phyloP scores from a whole-genome alignment of 1,140 invertebrate species.

The Ganaspis sp. region DNA sequence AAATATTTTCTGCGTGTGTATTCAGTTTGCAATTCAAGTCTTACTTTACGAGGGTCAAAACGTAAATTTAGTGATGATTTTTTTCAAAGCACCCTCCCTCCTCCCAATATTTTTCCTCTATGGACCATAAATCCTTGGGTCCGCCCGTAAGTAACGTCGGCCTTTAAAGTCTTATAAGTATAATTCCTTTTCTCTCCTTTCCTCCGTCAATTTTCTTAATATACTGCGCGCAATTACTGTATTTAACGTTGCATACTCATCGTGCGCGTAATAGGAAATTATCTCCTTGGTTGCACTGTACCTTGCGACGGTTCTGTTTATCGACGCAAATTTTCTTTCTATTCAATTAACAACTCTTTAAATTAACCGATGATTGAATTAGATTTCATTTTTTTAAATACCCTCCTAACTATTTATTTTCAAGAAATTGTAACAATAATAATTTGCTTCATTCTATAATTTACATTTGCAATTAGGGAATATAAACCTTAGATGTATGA shows the following conservation, averaged over 20 bases:
- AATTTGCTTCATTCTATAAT: too few species aligned
- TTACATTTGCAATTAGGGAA: too few species aligned
- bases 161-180: constrained; percentile 33
- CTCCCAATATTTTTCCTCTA: constrained; percentile 32
- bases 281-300: constrained; percentile 24
- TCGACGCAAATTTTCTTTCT: constrained; percentile 10
- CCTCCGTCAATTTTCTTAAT: constrained; percentile 39
- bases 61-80: constrained; percentile 12
- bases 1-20: background rate
- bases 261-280: constrained; percentile 26
- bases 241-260: constrained; percentile 30
- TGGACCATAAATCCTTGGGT: constrained; percentile 48
- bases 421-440: too few species aligned
- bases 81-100: background rate
- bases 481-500: too few species aligned
- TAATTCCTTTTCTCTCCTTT: constrained; percentile 35
- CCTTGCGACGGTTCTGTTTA: background rate
- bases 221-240: constrained; percentile 31
- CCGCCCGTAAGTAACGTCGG: constrained; percentile 41
- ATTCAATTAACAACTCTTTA: background rate
- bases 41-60: constrained; percentile 22
- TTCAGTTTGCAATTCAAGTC: constrained; percentile 23
- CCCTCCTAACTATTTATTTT: too few species aligned
- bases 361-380: background rate
- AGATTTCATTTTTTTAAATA: background rate